These are phyloP conservation scores for Nasonia giraulti DNA, from an alignment of 1,140 invertebrate species.

Conservation along the genomic window DNA sequence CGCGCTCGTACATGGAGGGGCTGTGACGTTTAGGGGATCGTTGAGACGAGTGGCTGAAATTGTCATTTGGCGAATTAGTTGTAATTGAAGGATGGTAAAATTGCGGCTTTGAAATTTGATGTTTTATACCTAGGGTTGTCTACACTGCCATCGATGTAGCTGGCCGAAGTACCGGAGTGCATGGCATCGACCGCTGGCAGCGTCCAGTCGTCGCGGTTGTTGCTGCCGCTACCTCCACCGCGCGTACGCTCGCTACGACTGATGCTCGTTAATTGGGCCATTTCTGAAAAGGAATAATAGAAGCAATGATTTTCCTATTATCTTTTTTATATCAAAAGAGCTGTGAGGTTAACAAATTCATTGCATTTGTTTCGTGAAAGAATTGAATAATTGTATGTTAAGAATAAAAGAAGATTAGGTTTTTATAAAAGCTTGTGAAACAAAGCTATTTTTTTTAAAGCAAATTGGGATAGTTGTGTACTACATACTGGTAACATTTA, in stretches of 20 bases:
- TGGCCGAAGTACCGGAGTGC: constrained; percentile 38
- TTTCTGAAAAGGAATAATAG: constrained; percentile 55
- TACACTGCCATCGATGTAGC: constrained; percentile 41
- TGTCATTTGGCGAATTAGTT: neutral
- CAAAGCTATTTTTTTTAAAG: no score
- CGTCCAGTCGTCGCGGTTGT: constrained; percentile 67
- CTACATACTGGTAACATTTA: neutral
- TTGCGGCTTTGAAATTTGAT: neutral
- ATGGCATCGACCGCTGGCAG: constrained; percentile 62
- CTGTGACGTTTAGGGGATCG: constrained; percentile 75
- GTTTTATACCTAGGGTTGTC: constrained; percentile 38
- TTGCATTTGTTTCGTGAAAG: no score
- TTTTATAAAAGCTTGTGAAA: no score
- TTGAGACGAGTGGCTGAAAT: constrained; percentile 58
- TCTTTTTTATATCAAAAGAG: no score
- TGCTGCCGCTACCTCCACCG: neutral
- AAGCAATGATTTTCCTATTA: no score
- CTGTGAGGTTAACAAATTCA: no score
- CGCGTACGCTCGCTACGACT: constrained; percentile 63
- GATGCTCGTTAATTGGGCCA: constrained; percentile 71
- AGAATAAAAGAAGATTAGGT: neutral
- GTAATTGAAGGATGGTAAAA: neutral
- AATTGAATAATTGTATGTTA: no score
- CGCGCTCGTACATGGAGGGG: constrained; percentile 77
- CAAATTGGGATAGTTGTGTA: no score